Conservation (phyloP, 2,113 vertebrate genomes). For the Mustelus asterias region DNA sequence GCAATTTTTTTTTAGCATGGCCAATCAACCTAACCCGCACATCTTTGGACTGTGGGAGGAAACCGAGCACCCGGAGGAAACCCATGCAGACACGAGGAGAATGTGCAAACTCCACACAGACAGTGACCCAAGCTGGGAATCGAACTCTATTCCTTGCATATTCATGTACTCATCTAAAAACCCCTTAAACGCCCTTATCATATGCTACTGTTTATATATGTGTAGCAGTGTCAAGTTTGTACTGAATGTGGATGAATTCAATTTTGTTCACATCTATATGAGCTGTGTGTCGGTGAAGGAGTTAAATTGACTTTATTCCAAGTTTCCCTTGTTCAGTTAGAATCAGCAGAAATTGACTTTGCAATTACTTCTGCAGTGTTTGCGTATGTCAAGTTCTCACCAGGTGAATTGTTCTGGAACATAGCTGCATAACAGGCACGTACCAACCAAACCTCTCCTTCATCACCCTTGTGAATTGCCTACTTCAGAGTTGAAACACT, state of each 20-base stretch:
- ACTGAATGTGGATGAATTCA: neutral
- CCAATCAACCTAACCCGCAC: too few species aligned
- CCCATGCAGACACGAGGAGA: too few species aligned
- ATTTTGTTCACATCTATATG: neutral
- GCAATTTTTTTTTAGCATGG: too few species aligned
- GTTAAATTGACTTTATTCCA: neutral
- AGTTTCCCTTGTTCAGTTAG: neutral
- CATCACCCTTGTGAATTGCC: neutral
- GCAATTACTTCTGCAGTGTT: neutral
- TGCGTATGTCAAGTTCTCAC: neutral
- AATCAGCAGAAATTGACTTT: slow-evolving; percentile 2
- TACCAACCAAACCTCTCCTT: neutral
- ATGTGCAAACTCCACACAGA: too few species aligned
- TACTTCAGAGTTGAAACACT: neutral
- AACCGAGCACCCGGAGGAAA: too few species aligned
- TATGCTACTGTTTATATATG: neutral
- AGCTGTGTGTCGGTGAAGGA: neutral
- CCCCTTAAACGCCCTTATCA: too few species aligned
- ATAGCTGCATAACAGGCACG: slow-evolving; percentile 6
- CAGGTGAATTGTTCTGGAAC: neutral
- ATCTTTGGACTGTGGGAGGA: too few species aligned
- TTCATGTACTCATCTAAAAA: too few species aligned
- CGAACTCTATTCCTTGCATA: too few species aligned
- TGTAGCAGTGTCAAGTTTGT: neutral
- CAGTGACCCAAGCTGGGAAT: too few species aligned